Base-by-base conservation (phyloP, 2,888 invertebrate species). In the Gymnosoma rotundatum region DNA sequence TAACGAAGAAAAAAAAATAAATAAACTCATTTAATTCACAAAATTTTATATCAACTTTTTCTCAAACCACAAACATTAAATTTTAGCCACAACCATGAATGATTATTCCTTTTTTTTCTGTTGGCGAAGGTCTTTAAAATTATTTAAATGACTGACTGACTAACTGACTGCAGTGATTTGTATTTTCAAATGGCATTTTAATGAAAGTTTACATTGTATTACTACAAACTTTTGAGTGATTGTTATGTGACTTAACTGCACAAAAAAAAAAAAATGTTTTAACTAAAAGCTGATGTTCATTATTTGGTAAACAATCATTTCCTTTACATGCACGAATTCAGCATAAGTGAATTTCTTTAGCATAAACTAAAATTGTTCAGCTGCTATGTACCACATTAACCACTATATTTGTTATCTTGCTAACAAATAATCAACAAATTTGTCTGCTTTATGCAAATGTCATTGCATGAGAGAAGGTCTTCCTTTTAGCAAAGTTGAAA, bases 351-450 rank as follows among this genome's bases (percentile, higher is more conserved):
- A 66, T 16, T 48, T n/a, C 48, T 58, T 18, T 32, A 36, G 25
- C 32, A 14, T 5, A 70, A 60, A 70, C 20, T 48, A 20, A 18
- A 36, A 60, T 8, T 36, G 32, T 36, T 12, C 32, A 10, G 20
- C 48, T 48, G 18, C 20, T 70, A 45, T 9, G 32, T 14, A 14
- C 25, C 45, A 32, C 48, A 60, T 20, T 18, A 36, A 48, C 25
- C 14, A 32, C 48, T 20, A 48, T 32, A 70, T 58, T 70, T 58
- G 45, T 58, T 32, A 70, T 58, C 32, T 58, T 70, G 18, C 18
- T 58, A 50, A 45, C 25, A 70, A 58, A 70, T 58, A 48, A 48
- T 45, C 32, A 70, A 70, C 58, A 48, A 58, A 70, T 58, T 9
- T n/a, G 21, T 12, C 1, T 58, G 25, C 14, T 58, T n/a, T 36